Evolutionary conservation across 2,888 invertebrate genomes (phyloP).

Genomic region (Limenitis camilla): DNA sequence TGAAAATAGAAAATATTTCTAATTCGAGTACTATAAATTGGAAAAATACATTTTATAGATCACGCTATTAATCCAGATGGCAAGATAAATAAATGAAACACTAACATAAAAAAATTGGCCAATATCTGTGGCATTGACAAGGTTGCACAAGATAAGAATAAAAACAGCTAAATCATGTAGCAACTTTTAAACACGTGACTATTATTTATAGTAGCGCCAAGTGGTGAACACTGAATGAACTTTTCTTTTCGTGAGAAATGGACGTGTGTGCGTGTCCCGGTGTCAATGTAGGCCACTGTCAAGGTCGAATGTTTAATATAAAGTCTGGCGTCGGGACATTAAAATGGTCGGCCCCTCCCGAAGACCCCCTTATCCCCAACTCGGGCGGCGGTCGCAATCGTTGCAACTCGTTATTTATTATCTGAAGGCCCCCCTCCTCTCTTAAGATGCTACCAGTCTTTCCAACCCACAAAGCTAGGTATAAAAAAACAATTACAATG

Average conservation of each 20-base stretch:
- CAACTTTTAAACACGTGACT: constrained; percentile 51
- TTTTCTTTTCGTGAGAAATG: constrained; percentile 67
- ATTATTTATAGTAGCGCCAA: constrained; percentile 63
- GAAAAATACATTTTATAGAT: too few relatives aligned
- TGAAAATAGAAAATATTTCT: too few relatives aligned
- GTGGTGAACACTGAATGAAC: constrained; percentile 66
- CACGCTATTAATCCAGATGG: too few relatives aligned
- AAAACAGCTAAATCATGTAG: constrained; percentile 21
- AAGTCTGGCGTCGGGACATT: constrained; percentile 74
- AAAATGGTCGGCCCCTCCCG: constrained; percentile 72
- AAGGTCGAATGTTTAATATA: constrained; percentile 76
- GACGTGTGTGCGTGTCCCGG: constrained; percentile 69
- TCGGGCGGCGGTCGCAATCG: constrained; percentile 66
- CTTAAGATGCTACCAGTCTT: constrained; percentile 24
- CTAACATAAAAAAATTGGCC: constrained; percentile 1
- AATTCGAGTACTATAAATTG: too few relatives aligned
- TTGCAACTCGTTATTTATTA: constrained; percentile 73
- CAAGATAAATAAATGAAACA: constrained; percentile 3
- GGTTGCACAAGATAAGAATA: constrained; percentile 26
- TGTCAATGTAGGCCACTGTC: constrained; percentile 73
- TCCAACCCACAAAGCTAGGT: constrained; percentile 18
- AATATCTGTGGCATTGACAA: constrained; percentile 28
- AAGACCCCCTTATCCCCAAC: constrained; percentile 58
- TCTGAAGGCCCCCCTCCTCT: constrained; percentile 52
- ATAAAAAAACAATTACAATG: constrained; percentile 27